Conservation (phyloP, 92 coral and sea anemone genomes). For the Scolanthus callimorphus region DNA sequence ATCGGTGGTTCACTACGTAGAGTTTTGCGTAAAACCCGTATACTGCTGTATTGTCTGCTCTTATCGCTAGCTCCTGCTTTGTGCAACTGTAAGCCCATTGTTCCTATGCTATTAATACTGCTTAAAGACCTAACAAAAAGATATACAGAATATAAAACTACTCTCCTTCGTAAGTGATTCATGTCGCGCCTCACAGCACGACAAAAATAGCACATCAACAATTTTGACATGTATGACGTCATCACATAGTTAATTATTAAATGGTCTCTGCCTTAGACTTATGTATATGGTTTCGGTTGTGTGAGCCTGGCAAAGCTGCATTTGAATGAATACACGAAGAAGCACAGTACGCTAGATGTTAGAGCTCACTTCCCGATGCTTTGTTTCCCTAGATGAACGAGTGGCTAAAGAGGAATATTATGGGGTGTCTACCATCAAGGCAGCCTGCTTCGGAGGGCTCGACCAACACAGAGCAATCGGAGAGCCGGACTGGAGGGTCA, state of each 20-base stretch:
- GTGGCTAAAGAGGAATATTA: slow-evolving; percentile 67
- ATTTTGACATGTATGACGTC: slow-evolving; percentile 51
- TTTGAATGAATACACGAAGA: too few species aligned
- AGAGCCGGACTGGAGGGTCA: slow-evolving; percentile 36
- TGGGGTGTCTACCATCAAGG: slow-evolving; percentile 96
- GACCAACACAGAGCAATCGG: slow-evolving; percentile 48
- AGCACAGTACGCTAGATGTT: too few species aligned
- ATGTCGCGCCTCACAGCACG: neutral
- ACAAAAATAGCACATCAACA: slow-evolving; percentile 20
- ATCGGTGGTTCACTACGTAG: too few species aligned
- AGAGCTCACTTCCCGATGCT: slow-evolving; percentile 14
- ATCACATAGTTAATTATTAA: slow-evolving; percentile 65
- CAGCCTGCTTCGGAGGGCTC: slow-evolving; percentile 42
- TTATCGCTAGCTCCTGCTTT: too few species aligned
- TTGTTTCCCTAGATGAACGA: slow-evolving; percentile 67
- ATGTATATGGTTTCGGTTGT: slow-evolving; percentile 10
- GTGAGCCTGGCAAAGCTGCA: neutral
- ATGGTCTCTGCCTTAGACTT: slow-evolving; percentile 32
- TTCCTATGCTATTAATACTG: too few species aligned
- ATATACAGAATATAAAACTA: too few species aligned
- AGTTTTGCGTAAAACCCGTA: too few species aligned
- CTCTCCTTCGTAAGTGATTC: too few species aligned
- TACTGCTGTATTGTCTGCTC: too few species aligned
- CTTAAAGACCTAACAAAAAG: too few species aligned
- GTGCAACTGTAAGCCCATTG: too few species aligned